A percentile compares a stretch with the other conserved stretches of the same genome.
Evolutionary conservation across 2,113 vertebrate genomes (phyloP).

Genomic region (Toxostoma redivivum): DNA sequence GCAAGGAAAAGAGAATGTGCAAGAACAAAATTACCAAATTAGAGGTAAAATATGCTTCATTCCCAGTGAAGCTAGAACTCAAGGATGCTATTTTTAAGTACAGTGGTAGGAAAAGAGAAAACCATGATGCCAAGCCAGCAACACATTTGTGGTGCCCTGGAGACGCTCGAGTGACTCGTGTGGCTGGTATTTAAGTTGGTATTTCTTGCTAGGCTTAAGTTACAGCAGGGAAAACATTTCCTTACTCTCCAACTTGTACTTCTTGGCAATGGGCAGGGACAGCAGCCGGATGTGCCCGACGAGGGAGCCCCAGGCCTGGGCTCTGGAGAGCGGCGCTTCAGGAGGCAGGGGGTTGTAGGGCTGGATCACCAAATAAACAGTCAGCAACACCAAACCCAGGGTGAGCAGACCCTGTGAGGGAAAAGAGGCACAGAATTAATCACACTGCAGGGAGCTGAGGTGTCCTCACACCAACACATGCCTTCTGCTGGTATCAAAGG

Average conservation of each 20-base stretch:
- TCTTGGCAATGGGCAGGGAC: constrained; percentile 91
- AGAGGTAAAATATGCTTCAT: not conserved
- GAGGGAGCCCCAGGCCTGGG: constrained; percentile 85
- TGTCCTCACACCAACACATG: not conserved
- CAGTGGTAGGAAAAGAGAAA: not conserved
- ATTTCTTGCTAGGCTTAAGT: not conserved
- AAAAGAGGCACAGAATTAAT: not conserved
- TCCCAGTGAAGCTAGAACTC: not conserved
- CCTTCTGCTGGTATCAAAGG: not conserved
- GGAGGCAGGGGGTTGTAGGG: constrained; percentile 77
- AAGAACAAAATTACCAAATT: not conserved
- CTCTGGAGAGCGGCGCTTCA: constrained; percentile 74
- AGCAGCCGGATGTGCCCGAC: constrained; percentile 86
- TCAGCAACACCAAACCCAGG: constrained; percentile 81
- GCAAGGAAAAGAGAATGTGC: not conserved
- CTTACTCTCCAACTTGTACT: constrained; percentile 90
- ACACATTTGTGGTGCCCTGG: not conserved
- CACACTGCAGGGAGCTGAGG: not conserved
- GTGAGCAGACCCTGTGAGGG: constrained; percentile 78
- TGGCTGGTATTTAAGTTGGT: constrained; percentile 18
- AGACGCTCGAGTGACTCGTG: not conserved
- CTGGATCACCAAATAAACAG: constrained; percentile 83
- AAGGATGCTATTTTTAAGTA: constrained; percentile 14
- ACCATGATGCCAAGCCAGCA: not conserved
- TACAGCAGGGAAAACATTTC: not conserved